Conservation (phyloP, 2,888 invertebrate species). For the Folsomia candida region DNA sequence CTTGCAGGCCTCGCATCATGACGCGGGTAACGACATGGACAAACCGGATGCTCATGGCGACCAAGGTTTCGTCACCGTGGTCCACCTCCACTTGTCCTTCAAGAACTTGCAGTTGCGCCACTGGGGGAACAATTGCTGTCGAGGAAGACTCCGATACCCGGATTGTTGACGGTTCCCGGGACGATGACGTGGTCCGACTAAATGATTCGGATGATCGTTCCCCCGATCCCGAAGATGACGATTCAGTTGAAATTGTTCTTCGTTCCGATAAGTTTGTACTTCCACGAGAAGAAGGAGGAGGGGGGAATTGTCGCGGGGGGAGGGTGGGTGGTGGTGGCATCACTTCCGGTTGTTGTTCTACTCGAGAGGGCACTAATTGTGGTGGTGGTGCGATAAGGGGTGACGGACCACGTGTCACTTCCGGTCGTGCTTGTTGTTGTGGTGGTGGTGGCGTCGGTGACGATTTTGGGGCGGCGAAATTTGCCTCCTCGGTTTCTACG, state of each 20-base stretch:
- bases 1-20: constrained; percentile 41
- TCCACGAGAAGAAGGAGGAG: too few relatives aligned
- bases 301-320: not conserved
- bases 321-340: not conserved
- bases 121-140: not conserved
- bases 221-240: not conserved
- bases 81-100: not conserved
- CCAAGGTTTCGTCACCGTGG: not conserved
- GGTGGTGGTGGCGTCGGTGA: not conserved
- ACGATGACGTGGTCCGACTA: too few relatives aligned
- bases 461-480: not conserved
- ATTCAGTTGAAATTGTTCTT: not conserved
- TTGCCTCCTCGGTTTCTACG: not conserved
- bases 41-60: constrained; percentile 32
- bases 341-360: not conserved
- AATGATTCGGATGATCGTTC: too few relatives aligned
- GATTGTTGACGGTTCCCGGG: not conserved
- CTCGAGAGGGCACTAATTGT: not conserved
- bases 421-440: not conserved
- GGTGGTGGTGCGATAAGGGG: not conserved
- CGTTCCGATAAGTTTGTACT: too few relatives aligned
- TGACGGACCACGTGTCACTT: not conserved
- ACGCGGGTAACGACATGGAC: constrained; percentile 43
- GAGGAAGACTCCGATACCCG: too few relatives aligned
- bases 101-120: not conserved